Evolutionary conservation across 2,797 vertebrate genomes (phyloP), one percentile per base, ranked within the genome.

Genomic region (Pelochelys cantorii): DNA sequence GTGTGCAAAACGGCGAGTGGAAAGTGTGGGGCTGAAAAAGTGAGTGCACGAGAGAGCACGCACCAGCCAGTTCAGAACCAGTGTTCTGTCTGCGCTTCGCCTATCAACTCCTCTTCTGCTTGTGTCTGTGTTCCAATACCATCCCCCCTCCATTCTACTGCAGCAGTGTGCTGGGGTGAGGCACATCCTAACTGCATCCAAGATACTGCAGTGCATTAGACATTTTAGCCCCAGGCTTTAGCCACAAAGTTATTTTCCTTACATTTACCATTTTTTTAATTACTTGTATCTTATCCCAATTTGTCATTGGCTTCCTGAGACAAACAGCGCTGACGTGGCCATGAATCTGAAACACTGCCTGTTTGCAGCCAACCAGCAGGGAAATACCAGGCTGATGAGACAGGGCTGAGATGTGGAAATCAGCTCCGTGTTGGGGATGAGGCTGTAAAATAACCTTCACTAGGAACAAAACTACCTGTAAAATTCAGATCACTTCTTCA

Each of bases 31-130:
- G 53, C 22, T 52, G 68, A 37, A 75, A 52, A 54, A 15, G 53
- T 54, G 53, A 10, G 56, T 23, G 22, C 88, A 65, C 14, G 79
- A 48, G 81, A 55, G 29, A 11, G 20, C 59, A 7, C 52, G 82
- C 17, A 7, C 29, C 53, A 31, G 42, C 52, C 65, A 12, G 54
- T 68, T 20, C 8, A 12, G 86, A 79, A 87, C 89, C 88, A 15
- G 25, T 22, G 83, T 48, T 86, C 54, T 65, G 4, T 22, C 68
- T 13, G 79, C 83, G 17, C 0, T 48, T 92, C 83, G 18, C 78
- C 81, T 79, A 87, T 82, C 55, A 86, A 92, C 86, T 77, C 83
- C 75, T 93, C 62, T 90, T 90, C 54, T 84, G 93, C 54, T 94
- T 90, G 37, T 1, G 6, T 83, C 81, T 79, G 90, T 87, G 7